These are phyloP conservation scores for Motacilla tschutschensis DNA, from an alignment of 2,113 vertebrate species.

Conservation along the genomic window DNA sequence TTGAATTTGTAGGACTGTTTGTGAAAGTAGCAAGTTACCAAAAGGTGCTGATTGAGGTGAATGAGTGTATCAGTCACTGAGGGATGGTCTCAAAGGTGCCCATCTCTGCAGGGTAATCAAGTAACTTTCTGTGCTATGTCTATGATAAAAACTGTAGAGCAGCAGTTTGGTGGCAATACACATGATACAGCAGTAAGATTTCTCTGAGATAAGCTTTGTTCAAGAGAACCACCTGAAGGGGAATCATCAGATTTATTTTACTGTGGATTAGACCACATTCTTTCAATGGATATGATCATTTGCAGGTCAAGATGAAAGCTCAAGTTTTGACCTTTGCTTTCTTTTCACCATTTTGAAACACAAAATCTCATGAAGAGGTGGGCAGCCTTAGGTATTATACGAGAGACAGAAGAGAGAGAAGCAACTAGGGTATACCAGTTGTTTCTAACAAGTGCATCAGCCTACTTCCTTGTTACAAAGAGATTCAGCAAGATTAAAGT, in stretches of 20 bases:
- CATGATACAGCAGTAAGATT: not conserved
- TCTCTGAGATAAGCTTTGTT: slow-evolving; percentile 22
- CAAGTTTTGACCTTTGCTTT: not conserved
- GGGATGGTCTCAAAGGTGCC: slow-evolving; percentile 52
- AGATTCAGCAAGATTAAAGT: not conserved
- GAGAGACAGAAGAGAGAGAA: not conserved
- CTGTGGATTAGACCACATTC: not conserved
- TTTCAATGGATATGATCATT: not conserved
- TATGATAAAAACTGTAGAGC: slow-evolving; percentile 38
- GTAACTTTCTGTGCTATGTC: slow-evolving; percentile 33
- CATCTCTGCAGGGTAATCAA: slow-evolving; percentile 59
- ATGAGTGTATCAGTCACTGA: slow-evolving; percentile 44
- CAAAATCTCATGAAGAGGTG: not conserved
- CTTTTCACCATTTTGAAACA: not conserved
- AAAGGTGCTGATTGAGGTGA: slow-evolving; percentile 63
- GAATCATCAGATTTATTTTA: slow-evolving; percentile 41
- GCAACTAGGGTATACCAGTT: not conserved
- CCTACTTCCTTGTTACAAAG: not conserved
- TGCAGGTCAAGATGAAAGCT: not conserved
- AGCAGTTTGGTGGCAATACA: slow-evolving; percentile 43
- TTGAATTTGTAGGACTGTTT: slow-evolving; percentile 61
- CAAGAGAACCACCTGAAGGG: slow-evolving; percentile 35
- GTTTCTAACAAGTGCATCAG: not conserved
- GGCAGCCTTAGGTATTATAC: not conserved
- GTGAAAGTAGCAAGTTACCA: slow-evolving; percentile 57